A percentile compares a stretch with the other conserved stretches of the same genome.
These are phyloP conservation scores for Pachypsylla venusta DNA, from an alignment of 1,140 invertebrate genomes.

Conservation along the genomic window DNA sequence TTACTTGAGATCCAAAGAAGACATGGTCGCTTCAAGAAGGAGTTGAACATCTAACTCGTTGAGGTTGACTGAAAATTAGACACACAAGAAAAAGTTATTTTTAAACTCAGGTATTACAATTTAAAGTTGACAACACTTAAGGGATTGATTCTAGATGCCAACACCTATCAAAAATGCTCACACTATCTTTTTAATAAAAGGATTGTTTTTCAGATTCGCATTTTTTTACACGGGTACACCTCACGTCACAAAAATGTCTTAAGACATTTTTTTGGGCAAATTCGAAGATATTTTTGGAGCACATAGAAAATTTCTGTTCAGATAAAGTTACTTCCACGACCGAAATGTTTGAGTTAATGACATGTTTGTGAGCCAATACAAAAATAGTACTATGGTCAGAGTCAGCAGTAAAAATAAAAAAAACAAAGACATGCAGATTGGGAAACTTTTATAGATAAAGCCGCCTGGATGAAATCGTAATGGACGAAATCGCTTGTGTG, in stretches of 20 bases:
- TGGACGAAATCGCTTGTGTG: too few relatives aligned
- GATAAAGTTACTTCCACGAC: too few relatives aligned
- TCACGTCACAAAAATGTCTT: constrained; percentile 4
- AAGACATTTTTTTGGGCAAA: too few relatives aligned
- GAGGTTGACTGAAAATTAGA: constrained; percentile 43
- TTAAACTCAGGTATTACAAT: not conserved
- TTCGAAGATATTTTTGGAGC: too few relatives aligned
- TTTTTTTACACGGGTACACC: constrained; percentile 6
- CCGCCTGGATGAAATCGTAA: too few relatives aligned
- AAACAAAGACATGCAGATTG: too few relatives aligned
- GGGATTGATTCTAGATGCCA: not conserved
- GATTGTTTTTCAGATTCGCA: constrained; percentile 11
- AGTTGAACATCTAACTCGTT: constrained; percentile 66
- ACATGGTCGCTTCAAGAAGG: constrained; percentile 59
- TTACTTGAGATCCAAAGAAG: constrained; percentile 34
- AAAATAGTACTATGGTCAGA: too few relatives aligned
- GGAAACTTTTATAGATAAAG: too few relatives aligned
- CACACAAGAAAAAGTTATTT: constrained; percentile 8
- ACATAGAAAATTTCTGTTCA: too few relatives aligned
- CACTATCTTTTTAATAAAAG: constrained; percentile 10
- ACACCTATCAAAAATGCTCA: not conserved
- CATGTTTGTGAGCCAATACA: too few relatives aligned
- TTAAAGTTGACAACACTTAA: not conserved
- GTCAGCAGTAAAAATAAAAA: too few relatives aligned
- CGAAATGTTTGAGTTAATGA: too few relatives aligned